Evolutionary conservation across 2,113 vertebrate genomes (phyloP).

Genomic region (Burhinus oedicnemus): DNA sequence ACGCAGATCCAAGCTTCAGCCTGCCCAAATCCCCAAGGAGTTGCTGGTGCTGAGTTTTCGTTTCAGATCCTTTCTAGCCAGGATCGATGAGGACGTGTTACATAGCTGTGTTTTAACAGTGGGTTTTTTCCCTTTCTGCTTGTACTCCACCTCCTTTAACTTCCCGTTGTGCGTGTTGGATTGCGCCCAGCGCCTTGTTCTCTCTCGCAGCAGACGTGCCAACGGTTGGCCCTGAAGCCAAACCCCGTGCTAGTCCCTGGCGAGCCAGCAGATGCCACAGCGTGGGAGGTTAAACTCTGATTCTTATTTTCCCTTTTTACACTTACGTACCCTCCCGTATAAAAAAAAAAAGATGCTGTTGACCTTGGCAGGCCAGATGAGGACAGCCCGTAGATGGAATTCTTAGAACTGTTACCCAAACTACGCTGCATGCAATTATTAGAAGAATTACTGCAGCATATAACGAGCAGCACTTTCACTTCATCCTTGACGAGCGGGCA

Average conservation of each 20-base stretch:
- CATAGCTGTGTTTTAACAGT: background rate
- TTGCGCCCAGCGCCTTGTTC: background rate
- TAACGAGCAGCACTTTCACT: background rate
- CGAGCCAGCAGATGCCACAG: background rate
- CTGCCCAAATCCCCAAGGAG: background rate
- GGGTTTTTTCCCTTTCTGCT: background rate
- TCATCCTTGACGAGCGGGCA: background rate
- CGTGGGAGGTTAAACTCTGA: slow-evolving; percentile 27
- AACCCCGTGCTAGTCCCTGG: background rate
- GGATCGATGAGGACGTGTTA: background rate
- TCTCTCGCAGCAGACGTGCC: background rate
- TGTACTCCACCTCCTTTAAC: background rate
- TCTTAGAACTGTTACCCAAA: background rate
- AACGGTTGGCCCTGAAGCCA: background rate
- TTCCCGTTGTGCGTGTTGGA: background rate
- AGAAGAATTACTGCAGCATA: background rate
- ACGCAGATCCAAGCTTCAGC: background rate
- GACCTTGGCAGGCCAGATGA: slow-evolving; percentile 22
- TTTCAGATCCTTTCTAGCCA: background rate
- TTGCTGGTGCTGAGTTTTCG: background rate
- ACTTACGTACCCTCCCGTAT: background rate
- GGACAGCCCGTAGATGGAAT: slow-evolving; percentile 2
- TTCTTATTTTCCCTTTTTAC: background rate
- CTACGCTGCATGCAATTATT: background rate
- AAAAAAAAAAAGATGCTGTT: background rate